Conservation (phyloP, 2,797 vertebrate genomes). For the Phrynocephalus forsythii region DNA sequence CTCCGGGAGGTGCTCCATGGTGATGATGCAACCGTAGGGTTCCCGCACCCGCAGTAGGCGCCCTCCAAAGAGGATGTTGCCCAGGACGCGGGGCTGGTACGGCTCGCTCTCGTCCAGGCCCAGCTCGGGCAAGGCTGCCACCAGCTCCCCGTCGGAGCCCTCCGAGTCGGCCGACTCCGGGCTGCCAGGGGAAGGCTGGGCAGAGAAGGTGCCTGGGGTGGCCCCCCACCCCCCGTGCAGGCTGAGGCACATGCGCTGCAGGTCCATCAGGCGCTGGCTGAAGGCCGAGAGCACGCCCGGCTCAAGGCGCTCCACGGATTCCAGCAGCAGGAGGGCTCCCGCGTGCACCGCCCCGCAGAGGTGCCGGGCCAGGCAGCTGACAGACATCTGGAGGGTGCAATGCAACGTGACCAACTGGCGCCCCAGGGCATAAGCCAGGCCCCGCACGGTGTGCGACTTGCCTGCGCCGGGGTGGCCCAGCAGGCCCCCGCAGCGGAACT, state of each 20-base stretch:
- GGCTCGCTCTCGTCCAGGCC: slow-evolving; percentile 37
- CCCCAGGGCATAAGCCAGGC: slow-evolving; percentile 82
- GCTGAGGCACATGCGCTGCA: slow-evolving; percentile 74
- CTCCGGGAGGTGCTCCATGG: slow-evolving; percentile 72
- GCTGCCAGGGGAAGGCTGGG: fast-evolving
- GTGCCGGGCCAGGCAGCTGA: slow-evolving; percentile 75
- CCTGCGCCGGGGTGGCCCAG: slow-evolving; percentile 80
- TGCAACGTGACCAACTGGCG: slow-evolving; percentile 79
- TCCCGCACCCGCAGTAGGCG: slow-evolving; percentile 70
- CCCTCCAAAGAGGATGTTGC: slow-evolving; percentile 76
- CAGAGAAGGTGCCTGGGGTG: neutral
- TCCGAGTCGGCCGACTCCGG: fast-evolving
- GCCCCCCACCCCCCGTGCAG: slow-evolving; percentile 43
- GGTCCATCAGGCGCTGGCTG: slow-evolving; percentile 80
- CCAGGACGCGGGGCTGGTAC: slow-evolving; percentile 45
- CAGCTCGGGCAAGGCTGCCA: neutral
- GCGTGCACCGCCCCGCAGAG: slow-evolving; percentile 84
- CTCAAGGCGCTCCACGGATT: slow-evolving; percentile 78
- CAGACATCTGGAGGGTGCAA: slow-evolving; percentile 74
- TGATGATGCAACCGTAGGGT: slow-evolving; percentile 83
- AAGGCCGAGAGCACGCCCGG: slow-evolving; percentile 76
- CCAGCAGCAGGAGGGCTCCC: slow-evolving; percentile 85
- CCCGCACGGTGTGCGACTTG: slow-evolving; percentile 76
- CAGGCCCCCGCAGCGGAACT: slow-evolving; percentile 82
- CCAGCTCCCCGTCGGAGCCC: neutral